Conservation (phyloP, 2,113 vertebrate genomes). For the Tinamus guttatus region DNA sequence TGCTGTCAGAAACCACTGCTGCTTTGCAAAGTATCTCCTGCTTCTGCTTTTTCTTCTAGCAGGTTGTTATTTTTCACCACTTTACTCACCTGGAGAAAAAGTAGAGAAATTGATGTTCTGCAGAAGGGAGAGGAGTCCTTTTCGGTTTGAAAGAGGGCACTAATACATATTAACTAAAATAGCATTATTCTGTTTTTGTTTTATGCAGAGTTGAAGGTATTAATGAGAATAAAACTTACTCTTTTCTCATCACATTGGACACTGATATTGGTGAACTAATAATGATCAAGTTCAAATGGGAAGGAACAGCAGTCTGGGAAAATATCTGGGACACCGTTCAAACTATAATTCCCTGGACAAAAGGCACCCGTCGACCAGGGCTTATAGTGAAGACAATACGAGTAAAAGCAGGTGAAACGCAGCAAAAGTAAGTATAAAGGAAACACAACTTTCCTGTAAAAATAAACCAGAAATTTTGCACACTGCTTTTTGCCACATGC, state of each 20-base stretch:
- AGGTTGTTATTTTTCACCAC: background rate
- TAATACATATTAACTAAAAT: background rate
- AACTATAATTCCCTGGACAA: conserved; percentile 86
- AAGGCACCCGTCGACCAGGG: conserved; percentile 56
- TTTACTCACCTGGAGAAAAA: background rate
- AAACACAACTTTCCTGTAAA: background rate
- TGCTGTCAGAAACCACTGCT: background rate
- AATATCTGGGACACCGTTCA: conserved; percentile 88
- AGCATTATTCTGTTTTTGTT: background rate
- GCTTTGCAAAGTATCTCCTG: background rate
- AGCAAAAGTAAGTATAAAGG: conserved; percentile 82
- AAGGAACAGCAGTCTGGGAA: conserved; percentile 83
- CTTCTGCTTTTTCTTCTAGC: background rate
- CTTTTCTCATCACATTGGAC: conserved; percentile 90
- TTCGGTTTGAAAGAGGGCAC: background rate
- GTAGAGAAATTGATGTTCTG: background rate
- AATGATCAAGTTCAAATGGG: conserved; percentile 88
- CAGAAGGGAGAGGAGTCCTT: background rate
- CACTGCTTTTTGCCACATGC: background rate
- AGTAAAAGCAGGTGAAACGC: conserved; percentile 91
- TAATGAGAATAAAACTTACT: conserved; percentile 86
- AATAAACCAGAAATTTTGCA: background rate
- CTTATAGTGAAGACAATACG: conserved; percentile 83
- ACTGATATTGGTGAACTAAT: conserved; percentile 88
- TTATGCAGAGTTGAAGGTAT: conserved; percentile 80